phyloP scores from a whole-genome alignment of 1,140 invertebrate genomes.

The Hyposmocoma kahamanoa region DNA sequence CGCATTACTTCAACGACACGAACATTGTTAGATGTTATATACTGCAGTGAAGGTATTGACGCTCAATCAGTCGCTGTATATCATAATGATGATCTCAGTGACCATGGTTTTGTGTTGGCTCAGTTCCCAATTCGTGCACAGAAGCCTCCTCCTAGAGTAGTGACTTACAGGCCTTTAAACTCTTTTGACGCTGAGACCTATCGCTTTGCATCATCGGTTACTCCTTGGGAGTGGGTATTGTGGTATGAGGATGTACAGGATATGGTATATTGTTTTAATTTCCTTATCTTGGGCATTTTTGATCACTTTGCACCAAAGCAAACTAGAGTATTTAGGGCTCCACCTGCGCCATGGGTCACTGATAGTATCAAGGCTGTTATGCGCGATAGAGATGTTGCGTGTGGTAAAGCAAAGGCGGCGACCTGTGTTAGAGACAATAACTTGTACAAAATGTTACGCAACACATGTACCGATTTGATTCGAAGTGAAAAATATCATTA shows the following conservation, averaged over 20 bases:
- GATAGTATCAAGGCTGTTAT: no score
- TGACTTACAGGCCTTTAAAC: not conserved
- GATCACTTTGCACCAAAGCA: no score
- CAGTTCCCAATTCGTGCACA: not conserved
- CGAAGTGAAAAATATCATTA: not conserved
- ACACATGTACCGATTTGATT: not conserved
- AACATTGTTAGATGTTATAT: not conserved
- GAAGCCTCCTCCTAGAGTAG: not conserved
- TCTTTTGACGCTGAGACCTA: not conserved
- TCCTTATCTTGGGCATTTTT: no score
- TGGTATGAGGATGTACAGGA: not conserved
- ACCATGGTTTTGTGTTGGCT: not conserved
- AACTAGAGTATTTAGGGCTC: no score
- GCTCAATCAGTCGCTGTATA: not conserved
- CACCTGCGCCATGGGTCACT: no score
- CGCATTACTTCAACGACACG: not conserved
- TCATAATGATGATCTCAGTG: not conserved
- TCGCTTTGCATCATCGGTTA: not conserved
- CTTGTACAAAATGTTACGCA: not conserved
- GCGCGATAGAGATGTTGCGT: no score
- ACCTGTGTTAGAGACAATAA: not conserved
- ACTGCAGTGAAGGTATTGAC: not conserved
- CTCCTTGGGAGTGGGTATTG: not conserved
- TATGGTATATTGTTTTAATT: not conserved
- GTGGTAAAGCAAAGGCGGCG: not conserved